Evolutionary conservation across 2,888 invertebrate genomes (phyloP).

Genomic region (Theodoxus fluviatilis): DNA sequence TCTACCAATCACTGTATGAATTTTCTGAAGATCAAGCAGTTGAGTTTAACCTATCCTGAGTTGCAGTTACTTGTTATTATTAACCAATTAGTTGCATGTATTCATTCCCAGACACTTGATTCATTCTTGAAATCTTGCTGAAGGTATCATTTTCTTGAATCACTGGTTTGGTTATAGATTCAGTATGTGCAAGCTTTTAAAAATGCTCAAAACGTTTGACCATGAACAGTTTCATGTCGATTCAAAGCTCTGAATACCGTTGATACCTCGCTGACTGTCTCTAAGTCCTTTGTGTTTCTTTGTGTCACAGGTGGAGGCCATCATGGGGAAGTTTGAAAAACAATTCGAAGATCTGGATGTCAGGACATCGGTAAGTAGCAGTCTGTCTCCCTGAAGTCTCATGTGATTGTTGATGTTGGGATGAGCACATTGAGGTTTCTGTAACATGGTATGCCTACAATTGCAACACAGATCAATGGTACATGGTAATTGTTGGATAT

Average conservation of each 20-base stretch:
- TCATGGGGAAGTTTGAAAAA: slow-evolving; percentile 71
- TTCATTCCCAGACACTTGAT: too few relatives aligned
- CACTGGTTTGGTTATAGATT: too few relatives aligned
- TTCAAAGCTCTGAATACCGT: neutral
- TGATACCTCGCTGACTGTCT: neutral
- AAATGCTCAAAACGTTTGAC: neutral
- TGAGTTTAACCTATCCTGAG: too few relatives aligned
- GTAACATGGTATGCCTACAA: neutral
- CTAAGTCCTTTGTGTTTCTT: slow-evolving; percentile 16
- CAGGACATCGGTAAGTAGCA: slow-evolving; percentile 65
- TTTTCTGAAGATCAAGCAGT: too few relatives aligned
- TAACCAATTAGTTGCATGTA: too few relatives aligned
- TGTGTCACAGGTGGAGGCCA: slow-evolving; percentile 62
- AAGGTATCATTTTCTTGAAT: too few relatives aligned
- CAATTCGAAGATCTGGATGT: slow-evolving; percentile 72
- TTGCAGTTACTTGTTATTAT: too few relatives aligned
- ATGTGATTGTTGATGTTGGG: too few relatives aligned
- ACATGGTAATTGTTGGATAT: too few relatives aligned
- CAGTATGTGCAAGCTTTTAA: neutral
- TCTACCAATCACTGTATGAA: too few relatives aligned
- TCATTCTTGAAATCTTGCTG: too few relatives aligned
- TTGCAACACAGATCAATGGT: neutral
- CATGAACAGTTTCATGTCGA: neutral
- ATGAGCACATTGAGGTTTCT: neutral
- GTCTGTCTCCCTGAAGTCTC: neutral